Conservation (phyloP, 1,140 invertebrate species). For the Probaryconus sp. region DNA sequence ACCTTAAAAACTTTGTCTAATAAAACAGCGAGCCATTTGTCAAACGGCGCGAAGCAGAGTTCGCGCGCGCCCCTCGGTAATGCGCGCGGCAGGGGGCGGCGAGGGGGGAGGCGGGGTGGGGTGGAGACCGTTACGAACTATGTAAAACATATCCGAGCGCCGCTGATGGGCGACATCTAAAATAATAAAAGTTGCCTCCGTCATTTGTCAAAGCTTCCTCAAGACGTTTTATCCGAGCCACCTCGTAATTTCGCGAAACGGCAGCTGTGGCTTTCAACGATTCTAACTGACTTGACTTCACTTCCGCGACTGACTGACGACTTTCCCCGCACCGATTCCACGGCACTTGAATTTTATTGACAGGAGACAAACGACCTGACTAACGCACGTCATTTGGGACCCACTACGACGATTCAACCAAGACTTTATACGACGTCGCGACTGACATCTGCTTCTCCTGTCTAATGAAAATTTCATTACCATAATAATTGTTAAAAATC, state of each 20-base stretch:
- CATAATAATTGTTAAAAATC: too few relatives aligned
- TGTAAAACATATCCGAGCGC: slow-evolving; percentile 75
- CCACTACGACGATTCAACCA: not conserved
- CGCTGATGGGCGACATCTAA: slow-evolving; percentile 75
- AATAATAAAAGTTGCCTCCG: slow-evolving; percentile 78
- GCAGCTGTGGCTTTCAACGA: slow-evolving; percentile 67
- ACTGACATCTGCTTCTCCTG: too few relatives aligned
- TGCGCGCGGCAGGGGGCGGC: slow-evolving; percentile 44
- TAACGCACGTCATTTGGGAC: slow-evolving; percentile 24
- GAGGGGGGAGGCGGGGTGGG: slow-evolving; percentile 44
- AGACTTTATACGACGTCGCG: too few relatives aligned
- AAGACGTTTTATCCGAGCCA: slow-evolving; percentile 45
- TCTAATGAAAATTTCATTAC: too few relatives aligned
- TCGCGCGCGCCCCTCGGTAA: slow-evolving; percentile 43
- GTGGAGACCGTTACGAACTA: slow-evolving; percentile 70
- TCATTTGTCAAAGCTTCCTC: slow-evolving; percentile 78
- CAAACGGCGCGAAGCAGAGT: slow-evolving; percentile 62
- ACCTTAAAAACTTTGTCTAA: slow-evolving; percentile 73
- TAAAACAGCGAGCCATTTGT: slow-evolving; percentile 76
- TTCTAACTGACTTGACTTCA: slow-evolving; percentile 56
- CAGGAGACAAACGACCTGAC: slow-evolving; percentile 47
- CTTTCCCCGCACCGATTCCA: slow-evolving; percentile 14
- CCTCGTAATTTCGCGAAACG: slow-evolving; percentile 64
- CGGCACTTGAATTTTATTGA: slow-evolving; percentile 48
- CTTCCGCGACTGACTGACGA: slow-evolving; percentile 19